Percentiles rank a stretch among this genome's conserved stretches.
These are phyloP conservation scores for Acrossocheilus wenchowensis DNA, from an alignment of 2,797 vertebrate genomes.

Conservation along the genomic window DNA sequence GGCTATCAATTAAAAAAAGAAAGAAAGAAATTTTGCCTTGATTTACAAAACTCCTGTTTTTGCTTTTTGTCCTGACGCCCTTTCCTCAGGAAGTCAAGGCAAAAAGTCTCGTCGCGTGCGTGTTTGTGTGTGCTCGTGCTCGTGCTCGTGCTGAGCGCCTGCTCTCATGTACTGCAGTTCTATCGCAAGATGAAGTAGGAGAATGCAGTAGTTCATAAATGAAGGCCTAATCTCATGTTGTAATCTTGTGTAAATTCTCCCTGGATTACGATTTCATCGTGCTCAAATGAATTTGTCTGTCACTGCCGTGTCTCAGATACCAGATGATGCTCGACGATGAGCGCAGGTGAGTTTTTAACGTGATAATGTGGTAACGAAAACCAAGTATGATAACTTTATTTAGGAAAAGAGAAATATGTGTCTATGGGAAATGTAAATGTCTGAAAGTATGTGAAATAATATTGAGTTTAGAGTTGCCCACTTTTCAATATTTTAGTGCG, in stretches of 20 bases:
- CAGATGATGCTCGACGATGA: constrained; percentile 70
- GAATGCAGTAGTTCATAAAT: background rate
- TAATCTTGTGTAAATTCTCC: constrained; percentile 13
- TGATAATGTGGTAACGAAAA: background rate
- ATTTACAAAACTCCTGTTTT: constrained; percentile 40
- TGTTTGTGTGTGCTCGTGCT: constrained; percentile 7
- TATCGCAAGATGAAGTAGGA: background rate
- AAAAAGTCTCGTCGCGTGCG: background rate
- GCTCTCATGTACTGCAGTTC: background rate
- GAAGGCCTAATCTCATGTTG: background rate
- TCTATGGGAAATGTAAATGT: too few relatives aligned
- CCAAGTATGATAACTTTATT: background rate
- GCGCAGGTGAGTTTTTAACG: constrained; percentile 71
- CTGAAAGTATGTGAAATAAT: background rate
- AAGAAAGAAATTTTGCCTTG: background rate
- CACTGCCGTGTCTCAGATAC: constrained; percentile 59
- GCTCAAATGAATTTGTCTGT: constrained; percentile 22
- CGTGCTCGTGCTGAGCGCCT: background rate
- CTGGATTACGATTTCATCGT: background rate
- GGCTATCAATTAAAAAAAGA: too few relatives aligned
- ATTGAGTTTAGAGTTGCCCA: background rate
- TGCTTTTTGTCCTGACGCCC: constrained; percentile 54
- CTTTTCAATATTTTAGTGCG: background rate
- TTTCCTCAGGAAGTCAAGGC: constrained; percentile 66
- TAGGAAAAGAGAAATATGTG: background rate